A percentile compares a stretch with the other conserved stretches of the same genome.
Conservation (phyloP, 2,888 invertebrate genomes). For the Xestia sexstrigata region DNA sequence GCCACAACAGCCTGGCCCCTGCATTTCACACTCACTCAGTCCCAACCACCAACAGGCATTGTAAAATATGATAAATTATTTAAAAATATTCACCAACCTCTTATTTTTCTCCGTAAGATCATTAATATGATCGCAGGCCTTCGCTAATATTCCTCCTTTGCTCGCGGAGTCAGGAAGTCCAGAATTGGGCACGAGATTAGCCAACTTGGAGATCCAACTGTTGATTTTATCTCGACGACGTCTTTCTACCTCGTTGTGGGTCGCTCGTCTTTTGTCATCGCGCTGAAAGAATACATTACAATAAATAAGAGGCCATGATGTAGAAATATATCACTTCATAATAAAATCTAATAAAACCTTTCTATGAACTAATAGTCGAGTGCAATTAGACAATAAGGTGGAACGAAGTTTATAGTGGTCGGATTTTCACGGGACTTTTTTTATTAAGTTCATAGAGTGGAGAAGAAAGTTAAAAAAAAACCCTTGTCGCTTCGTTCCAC, state of each 20-base stretch:
- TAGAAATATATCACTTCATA: neutral
- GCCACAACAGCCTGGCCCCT: neutral
- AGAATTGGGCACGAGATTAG: constrained; percentile 95
- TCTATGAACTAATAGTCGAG: no score
- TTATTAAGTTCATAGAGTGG: no score
- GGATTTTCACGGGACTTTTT: no score
- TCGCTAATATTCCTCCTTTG: constrained; percentile 98
- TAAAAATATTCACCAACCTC: constrained; percentile 85
- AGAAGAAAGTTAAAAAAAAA: no score
- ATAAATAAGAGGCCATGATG: constrained; percentile 18
- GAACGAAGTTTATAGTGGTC: no score
- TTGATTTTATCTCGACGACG: constrained; percentile 98
- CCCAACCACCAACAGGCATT: neutral
- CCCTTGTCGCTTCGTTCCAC: no score
- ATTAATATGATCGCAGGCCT: constrained; percentile 98
- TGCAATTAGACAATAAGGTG: no score
- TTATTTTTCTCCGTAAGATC: constrained; percentile 95
- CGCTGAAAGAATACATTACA: constrained; percentile 88
- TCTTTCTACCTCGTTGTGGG: constrained; percentile 98
- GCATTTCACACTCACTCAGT: neutral
- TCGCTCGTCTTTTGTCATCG: constrained; percentile 97
- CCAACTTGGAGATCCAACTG: constrained; percentile 98
- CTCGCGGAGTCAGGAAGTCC: constrained; percentile 93
- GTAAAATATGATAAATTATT: neutral
- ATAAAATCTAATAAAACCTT: no score